Conservation (phyloP, 2,113 vertebrate species). For the Lepidothrix coronata region DNA sequence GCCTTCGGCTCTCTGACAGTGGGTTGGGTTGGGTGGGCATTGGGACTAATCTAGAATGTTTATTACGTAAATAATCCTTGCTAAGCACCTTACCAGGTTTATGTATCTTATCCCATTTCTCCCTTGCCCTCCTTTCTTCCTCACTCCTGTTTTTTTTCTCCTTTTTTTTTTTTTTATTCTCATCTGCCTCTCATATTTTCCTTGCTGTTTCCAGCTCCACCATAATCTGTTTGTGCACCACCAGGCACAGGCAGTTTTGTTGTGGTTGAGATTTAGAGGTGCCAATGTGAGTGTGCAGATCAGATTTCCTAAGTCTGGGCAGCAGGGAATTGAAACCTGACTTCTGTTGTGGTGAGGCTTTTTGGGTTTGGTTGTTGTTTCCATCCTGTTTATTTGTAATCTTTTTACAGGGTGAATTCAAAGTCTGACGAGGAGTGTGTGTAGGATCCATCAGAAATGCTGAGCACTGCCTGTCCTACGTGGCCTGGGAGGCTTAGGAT, state of each 20-base stretch:
- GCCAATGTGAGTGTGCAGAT: not conserved
- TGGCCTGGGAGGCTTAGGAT: not conserved
- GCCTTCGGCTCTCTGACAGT: not conserved
- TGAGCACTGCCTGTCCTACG: not conserved
- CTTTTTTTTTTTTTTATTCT: not conserved
- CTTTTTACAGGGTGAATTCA: not conserved
- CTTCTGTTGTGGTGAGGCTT: not conserved
- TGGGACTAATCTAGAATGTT: not conserved
- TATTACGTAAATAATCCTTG: not conserved
- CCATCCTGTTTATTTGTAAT: not conserved
- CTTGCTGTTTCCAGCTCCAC: not conserved
- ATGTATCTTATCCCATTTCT: not conserved
- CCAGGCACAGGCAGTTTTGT: not conserved
- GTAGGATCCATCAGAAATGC: not conserved
- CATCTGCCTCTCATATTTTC: not conserved
- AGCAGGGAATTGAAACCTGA: not conserved
- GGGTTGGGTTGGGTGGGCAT: not conserved
- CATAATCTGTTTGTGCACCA: not conserved
- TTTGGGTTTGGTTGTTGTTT: not conserved
- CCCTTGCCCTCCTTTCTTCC: not conserved
- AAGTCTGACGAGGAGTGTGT: not conserved
- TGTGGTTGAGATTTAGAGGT: not conserved
- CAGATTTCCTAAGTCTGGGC: not conserved
- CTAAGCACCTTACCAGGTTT: conserved; percentile 1
- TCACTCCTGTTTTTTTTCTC: not conserved